Base-by-base conservation (phyloP, 2,113 vertebrate genomes). In the Ophthalmolycus amberensis region DNA sequence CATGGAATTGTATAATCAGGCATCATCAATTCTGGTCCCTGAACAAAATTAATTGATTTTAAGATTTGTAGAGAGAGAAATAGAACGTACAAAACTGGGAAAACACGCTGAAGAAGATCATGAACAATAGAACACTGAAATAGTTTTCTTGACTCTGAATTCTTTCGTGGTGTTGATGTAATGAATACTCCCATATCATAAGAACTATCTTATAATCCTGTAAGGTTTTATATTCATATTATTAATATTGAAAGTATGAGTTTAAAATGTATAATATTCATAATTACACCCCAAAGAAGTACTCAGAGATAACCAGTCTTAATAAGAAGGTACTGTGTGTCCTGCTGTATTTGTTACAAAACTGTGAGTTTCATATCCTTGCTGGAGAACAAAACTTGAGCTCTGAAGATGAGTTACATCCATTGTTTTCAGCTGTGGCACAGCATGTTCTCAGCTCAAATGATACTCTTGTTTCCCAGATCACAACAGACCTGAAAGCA, bases 401-500 rank as follows among this genome's bases (percentile, higher is more conserved):
- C 69, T 68, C 34, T 76, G 62, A 68, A 69, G 75, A 81, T 86
- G 40, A 84, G 48, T 62, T 15, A 1, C 59, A 75, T 72, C 54
- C 54, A 48, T 75, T 85, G 88, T 85, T 78, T 75, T 74, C 46
- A 78, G 73, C 74, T 72, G 71, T 48, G 34, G 67, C 71, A 66
- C 81, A 79, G 52, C 68, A 0, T 75, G 79, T 70, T 78, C 63
- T 82, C 50, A 78, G 58, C 79, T 74, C 25, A 75, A 77, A 75
- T 78, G 9, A 75, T 50, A 38, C 77, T 71, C 50, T 58, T 69
- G 73, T 83, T 32, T 84, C 79, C 10, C 42, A 34, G 75, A 74
- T 74, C 75, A 9, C 34, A 58, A 76, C 83, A 58, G 77, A 80
- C 80, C 69, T 9, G 0, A 78, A 66, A 75, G 77, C 78, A 72